Evolutionary conservation across 2,797 vertebrate genomes (phyloP).

Genomic region (Crocidura indochinensis): DNA sequence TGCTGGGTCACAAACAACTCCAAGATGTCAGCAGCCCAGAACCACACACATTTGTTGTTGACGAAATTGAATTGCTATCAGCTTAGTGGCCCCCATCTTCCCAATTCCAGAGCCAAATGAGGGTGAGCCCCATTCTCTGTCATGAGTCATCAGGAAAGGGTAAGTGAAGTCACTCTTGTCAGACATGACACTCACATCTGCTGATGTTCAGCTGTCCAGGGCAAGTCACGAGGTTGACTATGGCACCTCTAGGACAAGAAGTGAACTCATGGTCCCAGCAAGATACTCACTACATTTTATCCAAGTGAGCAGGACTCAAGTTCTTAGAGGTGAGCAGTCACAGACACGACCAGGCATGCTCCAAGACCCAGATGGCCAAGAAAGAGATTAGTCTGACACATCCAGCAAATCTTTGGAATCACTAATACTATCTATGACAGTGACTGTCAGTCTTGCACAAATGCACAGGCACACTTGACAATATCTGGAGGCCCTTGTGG

Average conservation of each 20-base stretch:
- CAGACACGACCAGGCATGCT: background rate
- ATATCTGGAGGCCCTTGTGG: background rate
- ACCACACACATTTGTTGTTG: background rate
- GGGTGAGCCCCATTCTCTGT: background rate
- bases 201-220: background rate
- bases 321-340: background rate
- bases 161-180: background rate
- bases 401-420: slow-evolving; percentile 25
- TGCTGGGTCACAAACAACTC: background rate
- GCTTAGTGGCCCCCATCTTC: background rate
- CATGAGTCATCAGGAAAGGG: background rate
- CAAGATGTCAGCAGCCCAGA: background rate
- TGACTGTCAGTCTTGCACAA: background rate
- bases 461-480: background rate
- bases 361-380: background rate
- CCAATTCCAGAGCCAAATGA: background rate
- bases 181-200: background rate
- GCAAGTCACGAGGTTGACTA: background rate
- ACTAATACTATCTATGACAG: background rate
- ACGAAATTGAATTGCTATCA: background rate
- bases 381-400: background rate
- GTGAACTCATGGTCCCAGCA: background rate
- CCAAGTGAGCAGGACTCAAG: background rate
- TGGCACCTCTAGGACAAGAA: background rate
- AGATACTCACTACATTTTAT: background rate